Conservation (phyloP, 1,140 invertebrate genomes). For the Macrotrachela quadricornifera region DNA sequence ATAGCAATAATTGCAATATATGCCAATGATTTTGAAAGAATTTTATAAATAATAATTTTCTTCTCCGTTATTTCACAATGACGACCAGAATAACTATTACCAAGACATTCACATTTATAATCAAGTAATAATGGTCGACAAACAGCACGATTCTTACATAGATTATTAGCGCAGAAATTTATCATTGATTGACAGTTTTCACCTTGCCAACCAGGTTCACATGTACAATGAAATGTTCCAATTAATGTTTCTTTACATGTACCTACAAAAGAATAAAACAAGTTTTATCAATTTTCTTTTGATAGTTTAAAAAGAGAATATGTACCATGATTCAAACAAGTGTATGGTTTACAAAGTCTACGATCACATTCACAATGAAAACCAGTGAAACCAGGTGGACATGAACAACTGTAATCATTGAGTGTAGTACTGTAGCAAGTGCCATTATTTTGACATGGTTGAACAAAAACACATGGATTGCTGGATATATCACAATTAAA, state of each 20-base stretch:
- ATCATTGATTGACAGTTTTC: background rate
- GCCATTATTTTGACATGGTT: no score
- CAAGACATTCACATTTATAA: background rate
- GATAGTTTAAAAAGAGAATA: background rate
- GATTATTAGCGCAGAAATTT: background rate
- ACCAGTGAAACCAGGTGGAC: conserved; percentile 11
- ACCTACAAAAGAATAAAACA: no score
- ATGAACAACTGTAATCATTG: conserved; percentile 9
- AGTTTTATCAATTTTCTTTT: background rate
- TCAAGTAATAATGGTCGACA: background rate
- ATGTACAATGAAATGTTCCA: background rate
- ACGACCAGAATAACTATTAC: no score
- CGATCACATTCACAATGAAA: conserved; percentile 1
- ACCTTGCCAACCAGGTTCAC: background rate
- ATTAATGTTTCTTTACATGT: no score
- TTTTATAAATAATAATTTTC: no score
- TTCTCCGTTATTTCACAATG: no score
- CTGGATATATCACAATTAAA: no score
- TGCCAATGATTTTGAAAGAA: no score
- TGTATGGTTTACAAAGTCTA: conserved; percentile 5
- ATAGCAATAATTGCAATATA: no score
- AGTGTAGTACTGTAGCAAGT: no score
- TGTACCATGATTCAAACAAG: conserved; percentile 8
- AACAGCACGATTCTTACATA: background rate
- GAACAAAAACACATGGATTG: no score